Evolutionary conservation across 1,140 invertebrate genomes (phyloP).

Genomic region (Penaeus chinensis): DNA sequence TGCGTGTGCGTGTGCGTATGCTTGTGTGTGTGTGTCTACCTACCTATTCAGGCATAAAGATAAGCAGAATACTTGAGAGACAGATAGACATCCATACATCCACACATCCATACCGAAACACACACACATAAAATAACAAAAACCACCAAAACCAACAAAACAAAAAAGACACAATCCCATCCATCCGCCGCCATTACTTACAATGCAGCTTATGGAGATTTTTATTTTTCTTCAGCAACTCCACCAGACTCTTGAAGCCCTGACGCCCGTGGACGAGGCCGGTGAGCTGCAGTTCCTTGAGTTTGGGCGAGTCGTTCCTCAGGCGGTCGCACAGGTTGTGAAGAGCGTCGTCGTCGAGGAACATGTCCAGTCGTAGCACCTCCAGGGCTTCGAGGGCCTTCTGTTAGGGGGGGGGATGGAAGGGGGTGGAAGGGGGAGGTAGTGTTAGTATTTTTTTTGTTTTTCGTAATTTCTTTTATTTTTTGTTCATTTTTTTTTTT

Average conservation of each 20-base stretch:
- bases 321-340: slow-evolving; percentile 47
- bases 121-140: not conserved
- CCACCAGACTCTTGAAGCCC: slow-evolving; percentile 52
- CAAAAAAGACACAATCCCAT: not conserved
- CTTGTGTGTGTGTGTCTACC: no score
- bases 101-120: not conserved
- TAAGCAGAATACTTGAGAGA: not conserved
- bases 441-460: not conserved
- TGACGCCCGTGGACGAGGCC: slow-evolving; percentile 43
- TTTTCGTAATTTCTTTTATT: not conserved
- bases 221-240: slow-evolving; percentile 53
- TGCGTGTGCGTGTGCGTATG: no score
- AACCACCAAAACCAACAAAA: not conserved
- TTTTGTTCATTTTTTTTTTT: no score
- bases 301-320: slow-evolving; percentile 31
- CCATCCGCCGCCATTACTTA: slow-evolving; percentile 4
- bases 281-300: slow-evolving; percentile 51
- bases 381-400: slow-evolving; percentile 40
- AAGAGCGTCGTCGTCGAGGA: slow-evolving; percentile 47
- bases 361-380: slow-evolving; percentile 51
- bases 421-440: not conserved
- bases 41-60: no score
- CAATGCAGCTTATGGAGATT: slow-evolving; percentile 42
- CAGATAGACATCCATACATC: not conserved
- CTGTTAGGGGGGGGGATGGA: not conserved